Base-by-base conservation (phyloP, 2,797 vertebrate genomes). In the Saxicola maurus region DNA sequence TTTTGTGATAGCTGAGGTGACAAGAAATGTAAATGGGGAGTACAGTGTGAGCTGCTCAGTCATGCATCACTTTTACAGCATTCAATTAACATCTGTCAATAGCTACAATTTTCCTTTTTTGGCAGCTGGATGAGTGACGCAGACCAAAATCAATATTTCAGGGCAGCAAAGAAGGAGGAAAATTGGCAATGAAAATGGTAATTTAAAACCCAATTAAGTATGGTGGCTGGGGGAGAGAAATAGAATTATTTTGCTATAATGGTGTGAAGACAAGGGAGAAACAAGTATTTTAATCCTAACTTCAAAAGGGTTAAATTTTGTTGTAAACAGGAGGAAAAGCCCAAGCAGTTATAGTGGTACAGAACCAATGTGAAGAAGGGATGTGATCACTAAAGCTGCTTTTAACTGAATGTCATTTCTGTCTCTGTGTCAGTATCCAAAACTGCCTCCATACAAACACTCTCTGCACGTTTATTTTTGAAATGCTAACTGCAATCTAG, bases 61-160 rank as follows among this genome's bases (percentile, higher is more conserved):
- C 85, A 66, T 77, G 93, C 65, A 75, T 91, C 82, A 57, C 59
- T 83, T 85, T 85, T 64, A 83, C 90, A 93, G 77, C 51, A 20
- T 61, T 76, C 91, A 86, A 81, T 86, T 89, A 94, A 94, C 67
- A 81, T 66, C 91, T 94, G 89, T 82, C 91, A 92, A 87, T 82
- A 69, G 86, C 80, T 88, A 82, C 86, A 80, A 92, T 84, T 94
- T 92, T 68, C 62, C 75, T 92, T 86, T 75, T 91, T 85, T 92
- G 91, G 93, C 92, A 95, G 69, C 73, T 73, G 71, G 61, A 66
- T 61, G 51, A 56, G 35, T 52, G 84, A 89, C 5, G 18, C 23
- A 62, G 84, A 45, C 38, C 82, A 59, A 87, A 88, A 87, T 62
- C 85, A 89, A 42, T 77, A 62, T 78, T 77, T 91, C 75, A 76